Evolutionary conservation across 1,140 invertebrate genomes (phyloP), one percentile per base, ranked within the genome.

Genomic region (Drosophila sucinea): DNA sequence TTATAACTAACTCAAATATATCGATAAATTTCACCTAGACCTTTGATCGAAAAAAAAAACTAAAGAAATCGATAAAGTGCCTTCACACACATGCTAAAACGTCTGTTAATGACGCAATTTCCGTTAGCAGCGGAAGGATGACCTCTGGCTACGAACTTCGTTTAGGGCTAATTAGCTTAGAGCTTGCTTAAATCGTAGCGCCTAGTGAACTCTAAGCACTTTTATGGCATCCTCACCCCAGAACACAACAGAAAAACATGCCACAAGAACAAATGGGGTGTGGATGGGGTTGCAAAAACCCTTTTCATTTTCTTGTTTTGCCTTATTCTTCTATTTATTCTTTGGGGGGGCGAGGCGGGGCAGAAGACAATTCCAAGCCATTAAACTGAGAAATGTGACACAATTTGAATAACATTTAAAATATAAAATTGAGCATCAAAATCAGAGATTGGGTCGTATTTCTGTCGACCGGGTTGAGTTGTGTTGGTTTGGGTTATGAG

Each of bases 371-470:
- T 86, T 87, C 83, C 83, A 70, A 82, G 79, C 84, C 83, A 87
- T 87, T 87, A 89, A 84, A 83, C 83, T 87, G 84, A 87, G 84
- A 87, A 87, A 87, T 87, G 83, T 87, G 83, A 77, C 83, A 87
- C 83, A 89, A 87, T 87, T 87, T 87, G 83, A 87, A 87, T 87
- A 87, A 87, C 84, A 87, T 87, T 87, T 87, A 87, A 87, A 87
- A 87, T 87, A 87, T 79, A 77, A 86, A 86, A 86, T 87, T 87
- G 83, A 77, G 83, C 83, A 87, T 82, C 83, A 82, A 86, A 51
- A 51, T 51, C 44, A 25, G 44, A 51, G 44, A 81, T 85, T 66
- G 69, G 70, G 44, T 63, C 63, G 56, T 27, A 57, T 32, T 25
- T 35, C 27, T 11, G n/a, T 40, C 10, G 38, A 38, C 1, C 11